Base-by-base conservation (phyloP, 92 coral and sea anemone genomes). In the Porites evermanni region DNA sequence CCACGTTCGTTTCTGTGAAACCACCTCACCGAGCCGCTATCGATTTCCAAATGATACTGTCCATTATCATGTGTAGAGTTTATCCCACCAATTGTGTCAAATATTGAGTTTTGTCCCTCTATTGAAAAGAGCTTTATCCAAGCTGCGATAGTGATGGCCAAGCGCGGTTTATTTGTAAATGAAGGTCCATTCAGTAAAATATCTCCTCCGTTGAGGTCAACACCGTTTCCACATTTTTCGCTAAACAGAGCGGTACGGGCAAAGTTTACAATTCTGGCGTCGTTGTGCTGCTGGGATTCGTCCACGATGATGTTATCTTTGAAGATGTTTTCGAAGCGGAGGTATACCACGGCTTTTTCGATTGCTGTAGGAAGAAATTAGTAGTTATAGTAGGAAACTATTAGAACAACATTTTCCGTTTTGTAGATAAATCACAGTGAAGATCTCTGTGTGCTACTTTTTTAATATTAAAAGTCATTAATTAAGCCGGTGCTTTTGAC, bases 121-220 rank as follows among this genome's bases (percentile, higher is more conserved):
- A 67, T 85, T 8, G 92, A 79, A 86, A 81, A 92, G 13, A 97
- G 79, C 32, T 90, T 97, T 11, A 97, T 88, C 99, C 99, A 97
- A 11, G 91, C 84, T 56, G 99, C 95, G 68, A 97, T 93, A 61
- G 99, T 97, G 4, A 97, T 76, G 1, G 94, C 94, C 17, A 82
- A 75, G 24, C 88, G 95, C 38, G 99, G 99, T 79, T 97, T 97
- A 63, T 86, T 76, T 20, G 68, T 82, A 68, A 97, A 97, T 32
- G 58, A 78, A 16, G 94, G 94, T 14, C 99, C 99, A 53, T 91
- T 88, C 59, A 97, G 77, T 63, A 97, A 73, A 80, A 97, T 77
- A 84, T 96, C 98, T 16, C 99, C 99, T 18, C 99, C 98, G 79
- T 95, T 95, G 5, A 97, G 87, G 67, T 91, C 96, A 7, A 97